Percentiles rank a stretch among this genome's conserved stretches.
Evolutionary conservation across 1,140 invertebrate species (phyloP).

Genomic region (Sitobion miscanthi): DNA sequence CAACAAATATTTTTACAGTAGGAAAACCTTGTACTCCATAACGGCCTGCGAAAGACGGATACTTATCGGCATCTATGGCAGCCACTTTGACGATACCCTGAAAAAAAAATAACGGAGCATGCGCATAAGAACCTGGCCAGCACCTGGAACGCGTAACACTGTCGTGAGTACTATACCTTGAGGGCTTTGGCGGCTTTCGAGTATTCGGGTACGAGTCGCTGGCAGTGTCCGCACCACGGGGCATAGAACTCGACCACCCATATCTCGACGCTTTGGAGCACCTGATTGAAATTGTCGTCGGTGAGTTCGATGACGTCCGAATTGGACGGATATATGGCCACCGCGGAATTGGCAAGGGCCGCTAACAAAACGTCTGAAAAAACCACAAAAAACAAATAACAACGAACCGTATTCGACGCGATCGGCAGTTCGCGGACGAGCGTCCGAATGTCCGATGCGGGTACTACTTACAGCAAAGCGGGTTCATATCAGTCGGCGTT

Average conservation of each 20-base stretch:
- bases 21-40: conserved; percentile 92
- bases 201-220: conserved; percentile 76
- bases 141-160: neutral
- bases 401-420: neutral
- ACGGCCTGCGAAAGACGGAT: conserved; percentile 80
- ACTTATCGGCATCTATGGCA: conserved; percentile 89
- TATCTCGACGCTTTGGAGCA: conserved; percentile 63
- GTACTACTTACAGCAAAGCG: conserved; percentile 2
- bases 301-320: conserved; percentile 65
- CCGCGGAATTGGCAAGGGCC: neutral
- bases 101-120: conserved; percentile 59
- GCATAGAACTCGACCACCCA: conserved; percentile 79
- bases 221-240: conserved; percentile 79
- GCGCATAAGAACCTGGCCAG: neutral
- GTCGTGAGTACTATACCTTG: conserved; percentile 69
- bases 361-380: conserved; percentile 20
- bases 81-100: conserved; percentile 93
- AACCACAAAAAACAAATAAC: neutral
- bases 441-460: too few species aligned
- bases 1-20: conserved; percentile 92
- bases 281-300: conserved; percentile 61
- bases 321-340: conserved; percentile 58
- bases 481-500: conserved; percentile 1
- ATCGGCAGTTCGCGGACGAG: neutral
- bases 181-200: conserved; percentile 85